A percentile compares a stretch with the other conserved stretches of the same genome.
Evolutionary conservation across 2,888 invertebrate species (phyloP).

Genomic region (Thelaira solivaga): DNA sequence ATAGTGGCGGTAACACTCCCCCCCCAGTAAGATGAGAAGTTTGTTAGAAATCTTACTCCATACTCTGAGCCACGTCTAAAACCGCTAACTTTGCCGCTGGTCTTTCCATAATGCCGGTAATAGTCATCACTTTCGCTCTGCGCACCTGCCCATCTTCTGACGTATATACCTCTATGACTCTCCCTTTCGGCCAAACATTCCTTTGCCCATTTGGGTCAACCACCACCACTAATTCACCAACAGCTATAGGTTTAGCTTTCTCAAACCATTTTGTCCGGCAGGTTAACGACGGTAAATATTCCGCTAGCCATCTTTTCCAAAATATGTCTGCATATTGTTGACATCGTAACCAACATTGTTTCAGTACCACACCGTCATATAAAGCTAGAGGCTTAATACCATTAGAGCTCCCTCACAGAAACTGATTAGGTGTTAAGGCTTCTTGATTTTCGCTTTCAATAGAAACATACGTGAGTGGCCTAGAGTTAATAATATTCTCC

Average conservation of each 20-base stretch:
- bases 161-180: neutral
- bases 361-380: neutral
- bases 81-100: neutral
- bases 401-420: neutral
- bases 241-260: neutral
- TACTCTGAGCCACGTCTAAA: too few species aligned
- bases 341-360: conserved; percentile 3
- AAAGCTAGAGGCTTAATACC: conserved; percentile 9
- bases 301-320: conserved; percentile 9
- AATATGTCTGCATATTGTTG: neutral
- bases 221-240: conserved; percentile 9
- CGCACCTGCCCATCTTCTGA: conserved; percentile 7
- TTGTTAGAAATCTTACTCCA: too few species aligned
- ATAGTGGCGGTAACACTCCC: too few species aligned
- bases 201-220: conserved; percentile 8
- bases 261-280: conserved; percentile 15
- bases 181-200: conserved; percentile 10
- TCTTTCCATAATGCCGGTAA: conserved; percentile 8
- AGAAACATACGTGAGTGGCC: too few species aligned
- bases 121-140: conserved; percentile 6
- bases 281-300: conserved; percentile 25
- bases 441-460: neutral
- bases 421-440: neutral
- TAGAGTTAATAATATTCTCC: too few species aligned
- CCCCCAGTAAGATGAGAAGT: too few species aligned